Evolutionary conservation across 2,888 invertebrate species (phyloP), one percentile per base, ranked within the genome.

Genomic region (Sminthurides aquaticus): DNA sequence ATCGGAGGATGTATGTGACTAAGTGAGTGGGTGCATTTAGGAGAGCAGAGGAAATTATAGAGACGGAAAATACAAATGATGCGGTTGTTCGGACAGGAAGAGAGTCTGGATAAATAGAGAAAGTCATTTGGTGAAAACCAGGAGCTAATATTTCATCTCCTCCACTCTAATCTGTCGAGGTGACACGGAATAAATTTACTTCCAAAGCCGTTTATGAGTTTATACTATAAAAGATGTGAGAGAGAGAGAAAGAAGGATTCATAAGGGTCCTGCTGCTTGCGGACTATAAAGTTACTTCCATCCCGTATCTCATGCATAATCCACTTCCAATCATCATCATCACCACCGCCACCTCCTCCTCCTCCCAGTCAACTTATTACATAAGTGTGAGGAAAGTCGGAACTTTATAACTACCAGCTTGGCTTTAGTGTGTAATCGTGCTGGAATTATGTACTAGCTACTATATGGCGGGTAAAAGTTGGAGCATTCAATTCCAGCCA

Each of bases 51-150:
- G 43, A 34, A 34, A 34, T 34, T 34, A 57, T 34, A 57, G 57
- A 48, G 57, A 27, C 15, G 49, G 63, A 49, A 62, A 57, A 63
- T 62, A 62, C 62, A 62, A 62, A 62, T 62, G 62, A 56, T 63
- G 63, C 49, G 63, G 63, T 63, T 63, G 49, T 57, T 63, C 63
- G 57, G 63, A 63, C 63, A 63, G 57, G 58, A 58, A 49, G 49
- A 63, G 57, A 63, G 49, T 57, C 63, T 63, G 28, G 52, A 57
- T 63, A 57, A 63, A 58, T 63, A 52, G 52, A 58, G 57, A 57
- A 57, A 63, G 63, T 57, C 63, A 63, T 63, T 63, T 63, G 63
- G 57, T 63, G 63, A 58, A 63, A 63, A 63, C 63, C 63, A 63
- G 63, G 57, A 63, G 56, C 55, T 57, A 57, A 63, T 63, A 63